A percentile compares a stretch with the other conserved stretches of the same genome.
These are phyloP conservation scores for Lepeophtheirus salmonis DNA, from an alignment of 1,140 invertebrate species.

Conservation along the genomic window DNA sequence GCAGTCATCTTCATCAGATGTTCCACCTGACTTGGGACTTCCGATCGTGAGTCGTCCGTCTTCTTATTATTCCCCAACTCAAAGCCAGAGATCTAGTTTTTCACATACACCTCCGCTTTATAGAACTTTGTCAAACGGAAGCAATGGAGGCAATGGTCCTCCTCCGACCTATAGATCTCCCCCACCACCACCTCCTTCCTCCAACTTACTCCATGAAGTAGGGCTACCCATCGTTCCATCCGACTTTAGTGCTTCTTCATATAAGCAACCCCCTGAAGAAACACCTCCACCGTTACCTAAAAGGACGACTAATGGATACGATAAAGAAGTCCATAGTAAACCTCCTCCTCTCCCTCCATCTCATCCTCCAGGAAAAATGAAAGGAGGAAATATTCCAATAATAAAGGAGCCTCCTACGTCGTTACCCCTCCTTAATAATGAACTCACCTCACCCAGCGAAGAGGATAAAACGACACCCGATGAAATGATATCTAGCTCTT, in stretches of 20 bases:
- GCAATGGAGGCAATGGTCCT: neutral
- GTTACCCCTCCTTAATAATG: no score
- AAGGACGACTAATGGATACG: neutral
- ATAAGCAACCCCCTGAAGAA: neutral
- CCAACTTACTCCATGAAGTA: no score
- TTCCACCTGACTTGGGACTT: slow-evolving; percentile 8
- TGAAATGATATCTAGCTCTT: neutral
- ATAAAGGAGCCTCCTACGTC: no score
- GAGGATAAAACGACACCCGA: neutral
- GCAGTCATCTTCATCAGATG: neutral
- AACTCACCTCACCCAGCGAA: no score
- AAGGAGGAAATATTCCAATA: no score
- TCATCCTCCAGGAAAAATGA: neutral
- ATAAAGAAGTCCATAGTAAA: neutral
- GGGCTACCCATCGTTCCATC: neutral
- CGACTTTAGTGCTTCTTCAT: neutral
- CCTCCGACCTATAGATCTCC: neutral
- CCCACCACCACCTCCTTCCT: neutral
- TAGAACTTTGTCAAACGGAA: neutral
- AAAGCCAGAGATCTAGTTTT: slow-evolving; percentile 6
- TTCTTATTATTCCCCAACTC: slow-evolving; percentile 20
- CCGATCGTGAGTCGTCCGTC: slow-evolving; percentile 20
- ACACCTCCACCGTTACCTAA: neutral
- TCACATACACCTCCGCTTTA: neutral
- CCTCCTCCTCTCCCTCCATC: neutral